Percentiles rank a stretch among this genome's conserved stretches.
Evolutionary conservation across 2,113 vertebrate species (phyloP).

Genomic region (Eulemur rufifrons): DNA sequence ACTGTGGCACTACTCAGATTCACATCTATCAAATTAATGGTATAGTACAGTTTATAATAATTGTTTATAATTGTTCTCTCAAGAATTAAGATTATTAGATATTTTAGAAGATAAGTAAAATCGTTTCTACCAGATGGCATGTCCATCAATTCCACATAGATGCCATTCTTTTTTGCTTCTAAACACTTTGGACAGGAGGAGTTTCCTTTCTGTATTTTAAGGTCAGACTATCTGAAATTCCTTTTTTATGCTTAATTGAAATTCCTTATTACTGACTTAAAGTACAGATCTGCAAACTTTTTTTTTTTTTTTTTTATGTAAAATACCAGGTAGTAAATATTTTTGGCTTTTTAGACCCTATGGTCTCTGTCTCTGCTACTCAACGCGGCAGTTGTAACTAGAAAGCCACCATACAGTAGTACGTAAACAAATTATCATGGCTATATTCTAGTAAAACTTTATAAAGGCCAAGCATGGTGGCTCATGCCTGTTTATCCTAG

Average conservation of each 20-base stretch:
- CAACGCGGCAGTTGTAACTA: not conserved
- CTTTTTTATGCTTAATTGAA: slow-evolving; percentile 10
- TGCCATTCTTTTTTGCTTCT: not conserved
- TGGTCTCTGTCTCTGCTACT: not conserved
- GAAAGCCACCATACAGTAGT: not conserved
- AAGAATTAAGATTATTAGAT: not conserved
- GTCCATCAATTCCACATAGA: not conserved
- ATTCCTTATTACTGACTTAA: slow-evolving; percentile 5
- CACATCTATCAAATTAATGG: not conserved
- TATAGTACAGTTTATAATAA: not conserved
- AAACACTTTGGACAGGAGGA: not conserved
- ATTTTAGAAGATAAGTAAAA: slow-evolving; percentile 12
- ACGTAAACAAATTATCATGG: not conserved
- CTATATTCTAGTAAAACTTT: not conserved
- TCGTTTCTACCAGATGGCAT: not conserved
- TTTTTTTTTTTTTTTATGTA: not conserved
- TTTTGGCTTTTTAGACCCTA: not conserved
- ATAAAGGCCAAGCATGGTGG: not conserved
- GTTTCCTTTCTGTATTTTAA: slow-evolving; percentile 33
- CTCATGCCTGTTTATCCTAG: no score
- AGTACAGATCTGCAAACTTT: not conserved
- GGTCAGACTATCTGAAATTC: slow-evolving; percentile 6
- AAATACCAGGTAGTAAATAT: not conserved
- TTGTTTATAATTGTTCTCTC: not conserved
- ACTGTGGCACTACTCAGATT: not conserved